Evolutionary conservation across 2,888 invertebrate genomes (phyloP).

Genomic region (Steinernema carpocapsae): DNA sequence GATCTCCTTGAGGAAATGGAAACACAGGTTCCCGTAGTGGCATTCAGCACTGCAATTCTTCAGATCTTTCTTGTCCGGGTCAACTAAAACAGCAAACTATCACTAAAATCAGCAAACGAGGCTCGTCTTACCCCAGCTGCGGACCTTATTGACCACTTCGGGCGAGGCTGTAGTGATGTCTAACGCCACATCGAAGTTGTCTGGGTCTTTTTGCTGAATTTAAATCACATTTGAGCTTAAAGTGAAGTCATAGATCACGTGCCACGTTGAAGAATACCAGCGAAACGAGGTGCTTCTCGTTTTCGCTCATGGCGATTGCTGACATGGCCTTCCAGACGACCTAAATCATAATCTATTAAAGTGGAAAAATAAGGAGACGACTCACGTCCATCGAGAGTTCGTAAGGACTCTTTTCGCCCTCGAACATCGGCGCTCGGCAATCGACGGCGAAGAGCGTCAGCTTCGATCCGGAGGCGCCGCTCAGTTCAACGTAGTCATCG

Average conservation of each 20-base stretch:
- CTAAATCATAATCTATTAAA: not conserved
- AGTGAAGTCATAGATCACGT: not conserved
- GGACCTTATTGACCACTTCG: no score
- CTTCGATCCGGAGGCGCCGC: constrained; percentile 11
- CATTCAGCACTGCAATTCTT: not conserved
- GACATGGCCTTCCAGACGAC: not conserved
- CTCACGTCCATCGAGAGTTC: not conserved
- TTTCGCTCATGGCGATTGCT: constrained; percentile 6
- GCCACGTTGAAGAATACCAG: constrained; percentile 15
- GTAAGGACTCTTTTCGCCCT: not conserved
- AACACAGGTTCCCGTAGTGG: not conserved
- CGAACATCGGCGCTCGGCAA: not conserved
- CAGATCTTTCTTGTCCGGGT: no score
- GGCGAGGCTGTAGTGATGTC: no score
- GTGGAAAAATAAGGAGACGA: not conserved
- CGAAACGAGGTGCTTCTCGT: not conserved
- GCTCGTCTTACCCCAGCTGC: no score
- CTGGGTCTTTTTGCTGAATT: no score
- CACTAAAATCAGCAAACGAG: no score
- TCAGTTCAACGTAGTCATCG: not conserved
- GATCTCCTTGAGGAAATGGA: not conserved
- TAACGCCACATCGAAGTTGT: no score
- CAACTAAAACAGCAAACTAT: no score
- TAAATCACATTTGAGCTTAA: no score
- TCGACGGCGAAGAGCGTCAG: constrained; percentile 6